Percentiles rank a stretch among this genome's conserved stretches.
phyloP scores from a whole-genome alignment of 1,140 invertebrate species.

The Lepidurus arcticus region DNA sequence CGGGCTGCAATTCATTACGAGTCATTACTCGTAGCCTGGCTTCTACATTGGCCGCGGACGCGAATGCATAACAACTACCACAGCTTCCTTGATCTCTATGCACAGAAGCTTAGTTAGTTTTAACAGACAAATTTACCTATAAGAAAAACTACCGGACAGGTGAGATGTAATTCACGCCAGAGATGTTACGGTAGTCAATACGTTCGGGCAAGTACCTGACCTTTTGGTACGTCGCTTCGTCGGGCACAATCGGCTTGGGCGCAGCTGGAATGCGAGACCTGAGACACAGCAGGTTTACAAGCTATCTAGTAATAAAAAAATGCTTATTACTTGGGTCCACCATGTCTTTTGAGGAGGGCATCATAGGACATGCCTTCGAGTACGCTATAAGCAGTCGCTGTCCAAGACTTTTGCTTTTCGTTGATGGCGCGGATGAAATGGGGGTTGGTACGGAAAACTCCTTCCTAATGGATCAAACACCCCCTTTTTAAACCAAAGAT shows the following conservation, averaged over 20 bases:
- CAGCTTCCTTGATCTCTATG: constrained; percentile 44
- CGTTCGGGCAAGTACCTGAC: constrained; percentile 44
- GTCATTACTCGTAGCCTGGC: constrained; percentile 46
- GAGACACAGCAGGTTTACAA: background rate
- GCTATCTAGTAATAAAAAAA: constrained; percentile 27
- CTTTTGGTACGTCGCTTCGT: constrained; percentile 31
- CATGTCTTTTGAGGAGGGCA: constrained; percentile 43
- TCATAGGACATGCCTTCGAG: constrained; percentile 42
- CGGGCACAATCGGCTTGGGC: background rate
- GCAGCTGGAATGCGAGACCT: constrained; percentile 9
- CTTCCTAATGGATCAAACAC: constrained; percentile 11
- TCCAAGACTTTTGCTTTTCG: constrained; percentile 46
- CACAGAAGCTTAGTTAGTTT: background rate
- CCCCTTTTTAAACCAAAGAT: background rate
- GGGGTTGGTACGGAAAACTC: constrained; percentile 32
- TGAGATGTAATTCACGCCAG: constrained; percentile 51
- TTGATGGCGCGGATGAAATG: constrained; percentile 47
- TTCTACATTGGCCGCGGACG: constrained; percentile 49
- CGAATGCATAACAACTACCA: constrained; percentile 54
- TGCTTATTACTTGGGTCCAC: constrained; percentile 41
- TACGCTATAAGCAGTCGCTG: constrained; percentile 44
- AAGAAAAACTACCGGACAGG: constrained; percentile 44
- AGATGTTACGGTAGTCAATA: constrained; percentile 53
- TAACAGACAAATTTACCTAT: background rate
- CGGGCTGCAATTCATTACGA: constrained; percentile 45